Base-by-base conservation (phyloP, 2,797 vertebrate genomes). In the Parauchenoglanis punctatus region DNA sequence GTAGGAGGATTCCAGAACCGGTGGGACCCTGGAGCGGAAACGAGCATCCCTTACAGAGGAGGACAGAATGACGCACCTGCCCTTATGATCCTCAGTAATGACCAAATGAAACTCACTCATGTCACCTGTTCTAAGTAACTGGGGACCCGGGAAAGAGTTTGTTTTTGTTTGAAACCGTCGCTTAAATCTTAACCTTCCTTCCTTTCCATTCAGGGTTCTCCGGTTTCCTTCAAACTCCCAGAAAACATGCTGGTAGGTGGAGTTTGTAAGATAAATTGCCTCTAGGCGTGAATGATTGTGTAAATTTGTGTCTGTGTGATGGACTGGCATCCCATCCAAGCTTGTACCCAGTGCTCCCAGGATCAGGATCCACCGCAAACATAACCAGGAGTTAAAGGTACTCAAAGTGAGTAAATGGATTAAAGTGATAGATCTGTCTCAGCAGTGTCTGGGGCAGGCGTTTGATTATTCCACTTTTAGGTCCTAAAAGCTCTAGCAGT, bases 1-100 rank as follows among this genome's bases (percentile, higher is more conserved):
- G 40, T 73, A 58, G 82, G 40, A 18, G 68, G 56, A 87, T 73
- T 75, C 68, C 68, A 52, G 15, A 63, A 28, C n/a, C 54, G 63
- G 54, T 23, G 70, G 65, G 8, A 13, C 35, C 68, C 54, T 58
- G 49, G 23, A 68, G 63, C 2, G 20, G 35, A 70, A 65, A 73
- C 17, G 1, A 73, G 67, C 17, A 23, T 49, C 81, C 67, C 54
- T 67, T 31, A 49, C 65, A 81, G 54, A 73, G 77, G 49, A 68
- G 28, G 25, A 46, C 4, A 61, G 20, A 80, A 80, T 58, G 18
- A 35, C 49, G 35, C 17, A 35, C 0, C n/a, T 0, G 76, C 5
- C 76, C 8, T 58, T 56, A 58, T 17, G 49, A 49, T 10, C 49
- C 77, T 80, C 56, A 40, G 31, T 7, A 35, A 1, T 54, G 13